Evolutionary conservation across 2,113 vertebrate species (phyloP).

Genomic region (Ciconia boyciana): DNA sequence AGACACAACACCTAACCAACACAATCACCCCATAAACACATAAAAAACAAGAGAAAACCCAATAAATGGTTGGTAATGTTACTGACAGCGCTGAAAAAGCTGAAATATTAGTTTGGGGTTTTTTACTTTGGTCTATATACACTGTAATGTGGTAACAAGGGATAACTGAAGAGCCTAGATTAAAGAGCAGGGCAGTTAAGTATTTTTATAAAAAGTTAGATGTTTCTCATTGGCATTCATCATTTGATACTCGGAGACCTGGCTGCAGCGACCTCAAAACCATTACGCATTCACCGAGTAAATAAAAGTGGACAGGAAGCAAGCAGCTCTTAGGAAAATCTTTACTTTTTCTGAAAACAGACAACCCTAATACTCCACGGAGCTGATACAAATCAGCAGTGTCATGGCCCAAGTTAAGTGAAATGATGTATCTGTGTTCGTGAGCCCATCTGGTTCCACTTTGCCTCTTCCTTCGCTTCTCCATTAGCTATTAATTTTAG

Average conservation of each 20-base stretch:
- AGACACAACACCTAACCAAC: neutral
- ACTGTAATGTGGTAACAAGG: accelerated
- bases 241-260: neutral
- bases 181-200: neutral
- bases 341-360: neutral
- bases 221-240: neutral
- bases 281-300: neutral
- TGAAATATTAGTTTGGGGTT: neutral
- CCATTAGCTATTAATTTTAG: constrained; percentile 28
- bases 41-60: neutral
- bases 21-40: neutral
- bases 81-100: neutral
- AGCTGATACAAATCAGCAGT: constrained; percentile 43
- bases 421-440: neutral
- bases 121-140: neutral
- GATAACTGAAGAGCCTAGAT: neutral
- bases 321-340: neutral
- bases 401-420: neutral
- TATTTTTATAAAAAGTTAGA: neutral
- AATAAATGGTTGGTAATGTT: neutral
- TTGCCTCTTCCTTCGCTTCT: constrained; percentile 37
- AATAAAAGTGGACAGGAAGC: neutral
- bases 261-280: neutral
- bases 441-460: constrained; percentile 57
- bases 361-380: neutral